Evolutionary conservation across 2,113 vertebrate genomes (phyloP), one percentile per base, ranked within the genome.

Genomic region (Tetrax tetrax): DNA sequence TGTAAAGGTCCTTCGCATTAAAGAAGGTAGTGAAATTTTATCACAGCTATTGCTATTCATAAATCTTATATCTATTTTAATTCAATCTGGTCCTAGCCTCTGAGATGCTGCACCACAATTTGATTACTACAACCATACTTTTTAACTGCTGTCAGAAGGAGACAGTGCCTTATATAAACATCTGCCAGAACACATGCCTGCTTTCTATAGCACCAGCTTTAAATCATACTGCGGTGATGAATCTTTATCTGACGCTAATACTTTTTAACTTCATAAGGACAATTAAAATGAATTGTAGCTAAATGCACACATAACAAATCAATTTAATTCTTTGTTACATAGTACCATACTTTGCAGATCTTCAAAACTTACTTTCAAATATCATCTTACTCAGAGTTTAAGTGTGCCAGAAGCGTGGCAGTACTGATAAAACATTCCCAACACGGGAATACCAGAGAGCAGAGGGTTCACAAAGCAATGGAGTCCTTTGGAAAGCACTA

Each of bases 21-120:
- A 97, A 98, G 94, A 90, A 97, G 97, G 98, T 96, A 97, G 96
- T 97, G 98, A 98, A 98, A 98, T 97, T 98, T 98, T 98, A 98
- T 98, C 97, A 95, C 98, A 96, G 98, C 98, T 97, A 97, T 97
- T 97, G 97, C 97, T 97, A 98, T 98, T 97, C 98, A 98, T 98
- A 98, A 98, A 98, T 98, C 98, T 98, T 97, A 93, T 96, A 97
- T 97, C 97, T 98, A 97, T 98, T 98, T 98, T 98, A 98, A 98
- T 98, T 98, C 98, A 98, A 98, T 98, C 98, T 98, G 96, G 97
- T 96, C 97, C 97, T 97, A 97, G 98, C 97, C 98, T 98, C 97
- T 78, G 97, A 96, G 98, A 98, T 94, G 97, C 97, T 97, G 98
- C 95, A 96, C 97, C 98, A 97, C 98, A 98, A 97, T 98, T 98